Base-by-base conservation (phyloP, 2,113 vertebrate species). In the Ranitomeya imitator region DNA sequence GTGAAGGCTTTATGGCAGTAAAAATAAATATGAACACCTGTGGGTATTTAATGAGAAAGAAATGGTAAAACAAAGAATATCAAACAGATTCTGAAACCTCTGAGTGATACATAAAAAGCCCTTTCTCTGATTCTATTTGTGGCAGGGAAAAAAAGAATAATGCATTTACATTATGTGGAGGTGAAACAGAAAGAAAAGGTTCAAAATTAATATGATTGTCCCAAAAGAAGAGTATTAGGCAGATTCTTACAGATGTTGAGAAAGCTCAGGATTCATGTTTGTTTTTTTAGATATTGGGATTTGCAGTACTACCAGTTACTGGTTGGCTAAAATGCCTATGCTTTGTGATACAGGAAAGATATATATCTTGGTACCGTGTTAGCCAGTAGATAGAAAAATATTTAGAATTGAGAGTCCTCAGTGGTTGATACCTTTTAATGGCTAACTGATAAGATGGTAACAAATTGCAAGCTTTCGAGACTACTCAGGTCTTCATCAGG, bases 11-110 rank as follows among this genome's bases (percentile, higher is more conserved):
- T 51, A 31, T 61, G 18, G 16, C 71, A 79, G 79, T 86, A 86
- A 86, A 86, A 59, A 86, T 86, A 79, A 54, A 86, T 86, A 19
- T 1, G 13, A 15, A 78, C 31, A 74, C 85, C 85, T 67, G 85
- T 55, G n/a, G 76, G n/a, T n/a, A 55, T 63, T 15, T 79, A 67
- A 86, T 79, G 76, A 79, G 61, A 79, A 65, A 37, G 26, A 74
- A 74, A 10, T 6, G 1, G 21, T 11, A 37, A 37, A 6, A 45
- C 31, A 74, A 74, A 51, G 71, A 7, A 45, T 74, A 74, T 74
- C 31, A 74, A 51, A 18, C 71, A 45, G 71, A 37, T 4, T 10
- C 15, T 37, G 31, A 18, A 73, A 12, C 69, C 69, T 16, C 52
- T 78, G 15, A 19, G 31, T 26, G 23, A 51, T 18, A 16, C 15